Percentiles rank a stretch among this genome's conserved stretches.
phyloP scores from a whole-genome alignment of 2,113 vertebrate genomes.

The Sterna hirundo region DNA sequence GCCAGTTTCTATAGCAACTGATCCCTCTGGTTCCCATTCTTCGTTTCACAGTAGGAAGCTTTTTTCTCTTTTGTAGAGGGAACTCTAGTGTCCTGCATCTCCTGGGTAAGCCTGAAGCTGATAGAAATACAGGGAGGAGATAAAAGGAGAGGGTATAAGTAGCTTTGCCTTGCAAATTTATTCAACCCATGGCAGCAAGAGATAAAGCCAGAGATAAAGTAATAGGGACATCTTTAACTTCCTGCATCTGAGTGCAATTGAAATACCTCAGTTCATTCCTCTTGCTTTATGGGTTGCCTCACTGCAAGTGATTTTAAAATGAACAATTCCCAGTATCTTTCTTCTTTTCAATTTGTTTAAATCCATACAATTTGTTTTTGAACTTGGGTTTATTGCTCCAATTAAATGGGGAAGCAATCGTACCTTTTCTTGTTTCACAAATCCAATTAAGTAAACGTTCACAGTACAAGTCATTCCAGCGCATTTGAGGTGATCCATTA shows the following conservation, averaged over 20 bases:
- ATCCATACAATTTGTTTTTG: neutral
- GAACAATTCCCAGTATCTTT: neutral
- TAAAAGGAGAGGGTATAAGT: neutral
- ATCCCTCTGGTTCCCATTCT: neutral
- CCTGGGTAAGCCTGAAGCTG: neutral
- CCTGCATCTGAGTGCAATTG: neutral
- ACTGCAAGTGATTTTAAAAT: neutral
- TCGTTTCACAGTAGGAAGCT: neutral
- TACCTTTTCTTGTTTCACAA: constrained; percentile 90
- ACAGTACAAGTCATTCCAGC: constrained; percentile 87
- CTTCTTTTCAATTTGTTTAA: neutral
- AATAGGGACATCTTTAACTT: neutral
- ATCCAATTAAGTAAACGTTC: constrained; percentile 85
- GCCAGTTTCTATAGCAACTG: neutral
- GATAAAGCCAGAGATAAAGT: neutral
- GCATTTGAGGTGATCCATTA: constrained; percentile 59
- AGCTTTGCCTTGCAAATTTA: neutral
- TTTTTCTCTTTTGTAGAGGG: neutral
- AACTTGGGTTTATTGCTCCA: neutral
- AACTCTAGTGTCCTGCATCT: neutral
- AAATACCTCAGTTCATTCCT: neutral
- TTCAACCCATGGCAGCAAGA: neutral
- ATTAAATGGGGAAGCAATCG: neutral
- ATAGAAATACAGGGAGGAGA: neutral
- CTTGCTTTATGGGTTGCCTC: neutral